A percentile compares a stretch with the other conserved stretches of the same genome.
Evolutionary conservation across 2,797 vertebrate species (phyloP).

Genomic region (Sebastes jordani): DNA sequence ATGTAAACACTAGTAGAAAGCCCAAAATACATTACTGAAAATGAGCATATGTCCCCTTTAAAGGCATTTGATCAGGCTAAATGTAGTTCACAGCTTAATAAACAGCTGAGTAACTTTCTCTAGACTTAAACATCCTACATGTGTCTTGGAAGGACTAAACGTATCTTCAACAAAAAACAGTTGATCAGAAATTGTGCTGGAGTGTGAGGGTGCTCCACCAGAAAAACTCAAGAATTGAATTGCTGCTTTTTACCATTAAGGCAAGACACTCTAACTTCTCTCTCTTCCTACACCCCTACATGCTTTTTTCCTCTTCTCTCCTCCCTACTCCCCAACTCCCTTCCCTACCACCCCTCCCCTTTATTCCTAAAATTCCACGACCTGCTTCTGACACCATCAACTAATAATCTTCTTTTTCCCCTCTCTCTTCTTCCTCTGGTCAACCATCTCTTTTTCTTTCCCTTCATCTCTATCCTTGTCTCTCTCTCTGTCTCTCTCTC

Average conservation of each 20-base stretch:
- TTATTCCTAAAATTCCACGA: constrained; percentile 68
- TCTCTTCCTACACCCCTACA: constrained; percentile 28
- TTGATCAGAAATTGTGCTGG: background rate
- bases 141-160: background rate
- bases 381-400: constrained; percentile 48
- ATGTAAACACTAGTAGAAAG: background rate
- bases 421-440: constrained; percentile 40
- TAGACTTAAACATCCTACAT: background rate
- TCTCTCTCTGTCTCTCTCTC: background rate
- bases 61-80: background rate
- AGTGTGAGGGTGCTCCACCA: background rate
- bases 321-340: constrained; percentile 31
- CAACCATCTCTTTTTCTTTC: constrained; percentile 30
- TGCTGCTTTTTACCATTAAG: background rate
- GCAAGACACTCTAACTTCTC: background rate
- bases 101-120: background rate
- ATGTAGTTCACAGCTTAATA: background rate
- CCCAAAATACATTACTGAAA: too few relatives aligned
- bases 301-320: constrained; percentile 23
- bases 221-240: background rate
- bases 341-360: constrained; percentile 30
- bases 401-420: constrained; percentile 63
- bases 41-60: background rate
- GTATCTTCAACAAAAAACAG: background rate
- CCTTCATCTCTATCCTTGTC: constrained; percentile 24